Evolutionary conservation across 2,113 vertebrate species (phyloP), one percentile per base, ranked within the genome.

Genomic region (Syrmaticus mikado): DNA sequence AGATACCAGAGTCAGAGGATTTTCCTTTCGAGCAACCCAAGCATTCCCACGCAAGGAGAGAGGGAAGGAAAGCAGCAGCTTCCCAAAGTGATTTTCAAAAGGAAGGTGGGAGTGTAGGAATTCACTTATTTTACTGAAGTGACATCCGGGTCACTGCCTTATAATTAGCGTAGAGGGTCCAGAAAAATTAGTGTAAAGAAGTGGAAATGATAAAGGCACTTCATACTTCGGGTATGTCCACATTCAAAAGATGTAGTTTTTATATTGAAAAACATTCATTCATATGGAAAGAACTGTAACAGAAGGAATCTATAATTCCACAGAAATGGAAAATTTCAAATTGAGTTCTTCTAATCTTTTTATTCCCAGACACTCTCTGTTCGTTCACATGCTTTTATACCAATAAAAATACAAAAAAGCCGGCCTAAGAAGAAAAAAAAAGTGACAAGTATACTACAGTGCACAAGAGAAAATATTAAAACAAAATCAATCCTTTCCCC

Each of bases 361-460:
- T 61, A 40, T 46, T 88, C 68, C 87, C 55, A 92, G 43, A 67
- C 81, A 83, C 18, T 77, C 72, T 89, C 32, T 62, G 12, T 32
- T 87, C 28, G 48, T 92, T 93, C 62, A 34, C 19, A 77, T 67
- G 66, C 40, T 65, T 81, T 93, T 28, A 84, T 78, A 88, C 8
- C n/a, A 85, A 67, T n/a, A 92, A 91, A 87, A 87, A 64, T 18
- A 87, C 13, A 81, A 50, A 83, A 90, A 90, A 46, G 6, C 5
- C 85, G 91, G 77, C 6, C 32, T 62, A 43, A 77, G 13, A 50
- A 61, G 13, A 30, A 79, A 27, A 67, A 32, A 67, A n/a, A 14
- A 3, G 13, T 32, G 38, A 71, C 32, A 85, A 64, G 10, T 41
- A 30, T 81, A 76, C 18, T 41, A 85, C 10, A 83, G 8, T 64